Base-by-base conservation (phyloP, 2,888 invertebrate species). In the Sialis fuliginosa region DNA sequence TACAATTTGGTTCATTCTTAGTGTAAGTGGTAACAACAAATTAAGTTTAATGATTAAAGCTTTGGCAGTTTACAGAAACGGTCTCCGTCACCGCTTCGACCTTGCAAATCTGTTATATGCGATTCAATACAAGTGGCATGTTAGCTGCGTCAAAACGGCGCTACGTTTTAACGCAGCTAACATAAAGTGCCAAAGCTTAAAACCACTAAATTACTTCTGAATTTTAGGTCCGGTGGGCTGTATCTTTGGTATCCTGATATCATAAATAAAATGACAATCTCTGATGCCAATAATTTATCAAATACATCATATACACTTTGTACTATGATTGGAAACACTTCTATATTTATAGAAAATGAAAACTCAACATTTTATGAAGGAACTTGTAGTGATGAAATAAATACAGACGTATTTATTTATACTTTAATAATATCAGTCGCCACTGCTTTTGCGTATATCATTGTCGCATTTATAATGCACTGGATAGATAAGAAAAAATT, bases 221-320 rank as follows among this genome's bases (percentile, higher is more conserved):
- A 57, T 59, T 60, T 40, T 58, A 74, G 74, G 7, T 69, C 71
- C 0, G 71, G 73, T 40, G 72, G 74, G 0, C 68, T 74, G 55
- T 69, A 71, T 55, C 68, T 75, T 46, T 76, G 75, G 75, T 72
- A 73, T 52, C 76, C 76, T 0, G 67, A 72, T 13, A 74, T 76
- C 48, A 56, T 75, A 12, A 75, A 75, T 57, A 68, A 69, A 1
- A 60, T 76, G 53, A 55, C 58, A 22, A 52, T 54, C 22, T 62
- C 56, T 46, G 12, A 10, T n/a, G 37, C 37, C 6, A 37, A 6
- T 12, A 37, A 22, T 22, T 22, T 22, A 22, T 22, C 22, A 22
- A 22, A 22, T 22, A 22, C 22, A 22, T 22, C 22, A 22, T 22
- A 22, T 22, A 22, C 22, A 22, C 22, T 22, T 22, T 22, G 22